Percentiles rank a stretch among this genome's conserved stretches.
Conservation (phyloP, 2,113 vertebrate genomes). For the Platysteira castanea region DNA sequence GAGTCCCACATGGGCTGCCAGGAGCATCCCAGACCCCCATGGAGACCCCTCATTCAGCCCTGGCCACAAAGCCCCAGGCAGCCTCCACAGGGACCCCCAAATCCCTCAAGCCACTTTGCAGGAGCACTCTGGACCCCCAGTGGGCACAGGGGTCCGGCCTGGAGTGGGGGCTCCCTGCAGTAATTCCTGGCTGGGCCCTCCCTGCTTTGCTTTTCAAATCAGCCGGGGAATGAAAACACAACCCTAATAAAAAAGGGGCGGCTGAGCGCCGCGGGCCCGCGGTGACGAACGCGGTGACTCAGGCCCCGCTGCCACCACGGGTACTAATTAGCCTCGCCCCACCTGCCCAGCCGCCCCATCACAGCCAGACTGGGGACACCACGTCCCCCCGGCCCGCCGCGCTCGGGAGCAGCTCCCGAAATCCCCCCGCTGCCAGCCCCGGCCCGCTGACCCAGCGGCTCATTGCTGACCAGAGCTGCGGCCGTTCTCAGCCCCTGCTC, state of each 20-base stretch:
- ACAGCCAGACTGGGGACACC: fast-evolving
- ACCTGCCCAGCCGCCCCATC: background rate
- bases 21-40: background rate
- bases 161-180: background rate
- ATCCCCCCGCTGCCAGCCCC: fast-evolving
- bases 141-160: fast-evolving
- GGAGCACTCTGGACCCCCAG: background rate
- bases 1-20: background rate
- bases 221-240: background rate
- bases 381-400: fast-evolving
- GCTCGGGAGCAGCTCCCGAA: fast-evolving
- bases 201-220: slow-evolving; percentile 51
- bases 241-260: background rate
- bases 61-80: background rate
- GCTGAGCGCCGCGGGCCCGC: background rate
- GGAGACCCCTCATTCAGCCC: background rate
- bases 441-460: fast-evolving
- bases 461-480: fast-evolving
- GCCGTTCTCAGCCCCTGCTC: background rate
- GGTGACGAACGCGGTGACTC: background rate
- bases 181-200: background rate
- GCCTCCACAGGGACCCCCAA: background rate
- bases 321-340: background rate
- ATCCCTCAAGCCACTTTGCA: background rate
- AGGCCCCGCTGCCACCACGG: background rate